These are phyloP conservation scores for Centruroides vittatus DNA, from an alignment of 1,140 invertebrate genomes.

Conservation along the genomic window DNA sequence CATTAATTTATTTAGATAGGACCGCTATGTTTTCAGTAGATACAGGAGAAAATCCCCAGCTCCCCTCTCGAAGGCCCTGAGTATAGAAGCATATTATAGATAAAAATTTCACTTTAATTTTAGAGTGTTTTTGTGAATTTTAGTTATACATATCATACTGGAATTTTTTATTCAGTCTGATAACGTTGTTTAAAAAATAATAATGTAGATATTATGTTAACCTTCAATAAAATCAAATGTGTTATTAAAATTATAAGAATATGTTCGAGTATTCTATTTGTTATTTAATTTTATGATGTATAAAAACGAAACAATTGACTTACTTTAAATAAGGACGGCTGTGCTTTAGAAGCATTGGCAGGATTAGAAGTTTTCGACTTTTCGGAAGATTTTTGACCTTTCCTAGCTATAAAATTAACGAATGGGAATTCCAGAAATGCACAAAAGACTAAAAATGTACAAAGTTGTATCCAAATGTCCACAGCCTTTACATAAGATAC, in stretches of 20 bases:
- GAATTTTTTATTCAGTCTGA: too few relatives aligned
- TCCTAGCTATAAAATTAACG: constrained; percentile 22
- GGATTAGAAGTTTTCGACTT: background rate
- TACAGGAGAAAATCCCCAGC: too few relatives aligned
- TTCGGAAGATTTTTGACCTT: constrained; percentile 2
- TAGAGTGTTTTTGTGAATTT: background rate
- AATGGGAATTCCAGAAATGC: constrained; percentile 28
- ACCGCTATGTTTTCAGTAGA: too few relatives aligned
- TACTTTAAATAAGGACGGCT: background rate
- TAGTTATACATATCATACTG: too few relatives aligned
- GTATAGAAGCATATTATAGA: background rate
- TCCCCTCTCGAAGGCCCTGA: background rate
- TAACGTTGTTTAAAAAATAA: too few relatives aligned
- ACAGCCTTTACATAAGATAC: constrained; percentile 29
- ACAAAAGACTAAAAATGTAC: constrained; percentile 27
- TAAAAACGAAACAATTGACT: background rate
- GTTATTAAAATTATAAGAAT: background rate
- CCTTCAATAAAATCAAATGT: too few relatives aligned
- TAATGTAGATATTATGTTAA: too few relatives aligned
- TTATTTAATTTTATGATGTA: background rate
- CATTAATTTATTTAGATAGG: too few relatives aligned
- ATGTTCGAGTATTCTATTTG: constrained; percentile 5
- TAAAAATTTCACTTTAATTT: constrained; percentile 1
- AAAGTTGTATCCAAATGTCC: constrained; percentile 27
- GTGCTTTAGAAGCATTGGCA: constrained; percentile 6